Percentiles rank a stretch among this genome's conserved stretches.
Evolutionary conservation across 2,797 vertebrate genomes (phyloP).

Genomic region (Adrianichthys oophorus): DNA sequence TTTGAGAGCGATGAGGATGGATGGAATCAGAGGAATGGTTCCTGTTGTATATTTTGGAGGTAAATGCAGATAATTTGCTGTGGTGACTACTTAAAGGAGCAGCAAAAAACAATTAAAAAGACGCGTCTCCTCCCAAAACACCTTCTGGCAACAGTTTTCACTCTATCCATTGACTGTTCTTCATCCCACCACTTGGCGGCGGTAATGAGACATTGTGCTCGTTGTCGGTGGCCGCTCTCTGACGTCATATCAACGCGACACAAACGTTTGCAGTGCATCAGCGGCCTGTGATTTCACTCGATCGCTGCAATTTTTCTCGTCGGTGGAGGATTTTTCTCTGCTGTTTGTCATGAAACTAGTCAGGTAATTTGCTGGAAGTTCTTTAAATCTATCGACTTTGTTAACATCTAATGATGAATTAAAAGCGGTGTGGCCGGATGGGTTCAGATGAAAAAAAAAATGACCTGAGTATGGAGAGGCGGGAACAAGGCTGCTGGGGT

Average conservation of each 20-base stretch:
- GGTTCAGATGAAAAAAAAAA: constrained; percentile 50
- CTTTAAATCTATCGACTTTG: accelerated
- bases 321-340: constrained; percentile 66
- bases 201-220: neutral
- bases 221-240: constrained; percentile 5
- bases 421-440: constrained; percentile 40
- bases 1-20: too few relatives aligned
- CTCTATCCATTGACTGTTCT: neutral
- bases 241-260: constrained; percentile 50
- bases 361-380: constrained; percentile 41
- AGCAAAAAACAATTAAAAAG: too few relatives aligned
- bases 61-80: too few relatives aligned
- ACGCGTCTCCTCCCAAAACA: too few relatives aligned
- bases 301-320: constrained; percentile 72
- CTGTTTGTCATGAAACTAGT: constrained; percentile 81
- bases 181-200: constrained; percentile 1
- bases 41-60: too few relatives aligned
- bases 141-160: neutral
- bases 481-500: constrained; percentile 52
- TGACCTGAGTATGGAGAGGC: constrained; percentile 43
- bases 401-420: accelerated
- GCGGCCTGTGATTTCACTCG: constrained; percentile 56
- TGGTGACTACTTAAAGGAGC: too few relatives aligned
- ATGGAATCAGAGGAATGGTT: too few relatives aligned
- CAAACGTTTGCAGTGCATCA: constrained; percentile 44